phyloP scores from a whole-genome alignment of 2,888 invertebrate genomes.

The Philereme vetulata region DNA sequence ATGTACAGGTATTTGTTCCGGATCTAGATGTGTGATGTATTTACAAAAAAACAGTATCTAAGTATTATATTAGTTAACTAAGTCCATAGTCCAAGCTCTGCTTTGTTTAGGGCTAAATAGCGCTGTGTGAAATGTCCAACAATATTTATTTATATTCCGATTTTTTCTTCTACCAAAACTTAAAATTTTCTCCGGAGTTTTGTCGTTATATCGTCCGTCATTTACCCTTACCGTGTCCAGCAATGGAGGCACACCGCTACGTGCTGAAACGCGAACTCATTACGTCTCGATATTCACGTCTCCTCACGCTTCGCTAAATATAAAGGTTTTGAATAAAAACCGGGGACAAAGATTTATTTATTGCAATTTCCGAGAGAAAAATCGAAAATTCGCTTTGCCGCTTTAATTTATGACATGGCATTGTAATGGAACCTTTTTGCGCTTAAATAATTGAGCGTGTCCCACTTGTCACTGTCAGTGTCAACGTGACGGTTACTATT shows the following conservation, averaged over 20 bases:
- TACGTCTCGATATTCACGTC: constrained; percentile 29
- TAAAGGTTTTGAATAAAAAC: constrained; percentile 29
- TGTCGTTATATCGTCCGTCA: constrained; percentile 1
- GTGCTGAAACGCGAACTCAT: constrained; percentile 34
- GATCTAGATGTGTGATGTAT: too few species aligned
- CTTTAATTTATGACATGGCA: constrained; percentile 3
- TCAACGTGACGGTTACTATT: not conserved
- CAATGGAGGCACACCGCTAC: constrained; percentile 22
- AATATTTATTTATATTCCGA: too few species aligned
- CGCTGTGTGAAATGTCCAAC: too few species aligned
- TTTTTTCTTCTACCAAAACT: too few species aligned
- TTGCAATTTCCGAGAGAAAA: constrained; percentile 19
- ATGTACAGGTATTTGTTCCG: too few species aligned
- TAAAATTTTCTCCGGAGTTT: too few species aligned
- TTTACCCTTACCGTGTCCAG: constrained; percentile 14
- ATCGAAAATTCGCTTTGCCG: constrained; percentile 2
- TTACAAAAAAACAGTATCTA: too few species aligned
- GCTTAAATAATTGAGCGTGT: not conserved
- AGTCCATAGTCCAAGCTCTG: too few species aligned
- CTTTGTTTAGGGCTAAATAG: too few species aligned
- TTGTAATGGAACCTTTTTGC: constrained; percentile 1
- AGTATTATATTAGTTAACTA: too few species aligned
- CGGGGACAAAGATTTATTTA: constrained; percentile 15
- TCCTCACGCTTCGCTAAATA: constrained; percentile 31
- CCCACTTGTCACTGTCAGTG: constrained; percentile 3